A percentile compares a stretch with the other conserved stretches of the same genome.
Evolutionary conservation across 2,888 invertebrate genomes (phyloP).

Genomic region (Diarsia brunnea): DNA sequence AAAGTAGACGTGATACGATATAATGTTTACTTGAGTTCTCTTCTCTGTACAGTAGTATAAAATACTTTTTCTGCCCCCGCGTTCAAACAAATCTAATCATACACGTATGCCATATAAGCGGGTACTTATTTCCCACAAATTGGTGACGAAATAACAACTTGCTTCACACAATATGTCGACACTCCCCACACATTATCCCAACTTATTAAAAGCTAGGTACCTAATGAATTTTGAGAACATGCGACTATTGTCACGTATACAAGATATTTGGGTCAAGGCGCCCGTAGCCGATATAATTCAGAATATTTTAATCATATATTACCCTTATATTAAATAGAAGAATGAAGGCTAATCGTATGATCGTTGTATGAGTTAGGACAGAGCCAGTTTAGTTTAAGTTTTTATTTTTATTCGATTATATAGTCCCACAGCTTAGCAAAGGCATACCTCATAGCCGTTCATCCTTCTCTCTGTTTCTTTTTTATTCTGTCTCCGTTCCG

Average conservation of each 20-base stretch:
- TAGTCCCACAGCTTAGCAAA: too few species aligned
- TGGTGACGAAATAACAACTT: background rate
- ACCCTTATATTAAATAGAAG: slow-evolving; percentile 2
- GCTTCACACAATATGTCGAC: background rate
- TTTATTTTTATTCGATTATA: too few species aligned
- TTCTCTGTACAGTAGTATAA: background rate
- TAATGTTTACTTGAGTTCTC: background rate
- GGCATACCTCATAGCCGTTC: too few species aligned
- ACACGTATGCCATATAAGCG: background rate
- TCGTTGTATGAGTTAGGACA: too few species aligned
- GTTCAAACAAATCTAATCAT: background rate
- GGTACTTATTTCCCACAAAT: background rate
- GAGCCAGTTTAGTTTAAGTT: too few species aligned
- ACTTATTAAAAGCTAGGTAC: slow-evolving; percentile 41
- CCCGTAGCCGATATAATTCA: slow-evolving; percentile 28
- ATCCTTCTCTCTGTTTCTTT: too few species aligned
- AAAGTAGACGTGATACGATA: background rate
- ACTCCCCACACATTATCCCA: slow-evolving; percentile 17
- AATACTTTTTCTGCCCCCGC: background rate
- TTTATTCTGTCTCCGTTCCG: too few species aligned
- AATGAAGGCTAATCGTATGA: slow-evolving; percentile 21
- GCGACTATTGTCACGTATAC: slow-evolving; percentile 50
- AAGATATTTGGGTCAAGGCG: slow-evolving; percentile 57
- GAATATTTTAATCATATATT: slow-evolving; percentile 46
- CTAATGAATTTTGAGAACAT: slow-evolving; percentile 44